These are phyloP conservation scores for Salvelinus alpinus DNA, from an alignment of 2,113 vertebrate species.

Conservation along the genomic window DNA sequence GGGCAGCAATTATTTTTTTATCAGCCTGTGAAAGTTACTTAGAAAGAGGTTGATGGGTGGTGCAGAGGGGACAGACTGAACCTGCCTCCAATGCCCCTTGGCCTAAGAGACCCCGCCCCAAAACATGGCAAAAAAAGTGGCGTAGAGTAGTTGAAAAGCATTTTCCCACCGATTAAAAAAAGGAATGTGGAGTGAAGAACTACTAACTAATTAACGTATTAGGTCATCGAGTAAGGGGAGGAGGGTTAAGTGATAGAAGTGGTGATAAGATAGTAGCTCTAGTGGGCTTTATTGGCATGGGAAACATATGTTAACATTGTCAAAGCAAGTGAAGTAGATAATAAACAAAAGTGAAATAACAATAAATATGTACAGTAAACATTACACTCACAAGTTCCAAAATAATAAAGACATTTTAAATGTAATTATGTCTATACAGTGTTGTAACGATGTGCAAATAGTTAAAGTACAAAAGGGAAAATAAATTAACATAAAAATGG, in stretches of 20 bases:
- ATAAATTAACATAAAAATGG: no score
- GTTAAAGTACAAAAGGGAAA: no score
- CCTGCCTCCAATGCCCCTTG: not conserved
- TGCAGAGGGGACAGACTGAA: conserved; percentile 9
- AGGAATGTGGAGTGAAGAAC: not conserved
- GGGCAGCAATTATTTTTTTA: conserved; percentile 64
- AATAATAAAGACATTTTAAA: no score
- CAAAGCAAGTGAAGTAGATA: no score
- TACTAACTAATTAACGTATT: not conserved
- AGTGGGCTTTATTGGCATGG: not conserved
- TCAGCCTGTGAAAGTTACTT: conserved; percentile 70
- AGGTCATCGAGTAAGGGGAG: conserved; percentile 50
- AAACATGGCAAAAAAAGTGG: not conserved
- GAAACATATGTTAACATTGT: no score
- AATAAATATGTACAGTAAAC: no score
- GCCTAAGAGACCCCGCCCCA: not conserved
- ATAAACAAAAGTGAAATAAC: no score
- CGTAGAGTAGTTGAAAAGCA: conserved; percentile 22
- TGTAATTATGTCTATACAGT: no score
- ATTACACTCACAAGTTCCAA: no score
- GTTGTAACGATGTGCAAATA: no score
- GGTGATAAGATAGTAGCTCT: conserved; percentile 43
- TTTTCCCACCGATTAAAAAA: conserved; percentile 36
- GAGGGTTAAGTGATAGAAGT: conserved; percentile 37
- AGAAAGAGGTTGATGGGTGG: conserved; percentile 18